These are phyloP conservation scores for Channallabes apus DNA, from an alignment of 2,797 vertebrate genomes.

Conservation along the genomic window DNA sequence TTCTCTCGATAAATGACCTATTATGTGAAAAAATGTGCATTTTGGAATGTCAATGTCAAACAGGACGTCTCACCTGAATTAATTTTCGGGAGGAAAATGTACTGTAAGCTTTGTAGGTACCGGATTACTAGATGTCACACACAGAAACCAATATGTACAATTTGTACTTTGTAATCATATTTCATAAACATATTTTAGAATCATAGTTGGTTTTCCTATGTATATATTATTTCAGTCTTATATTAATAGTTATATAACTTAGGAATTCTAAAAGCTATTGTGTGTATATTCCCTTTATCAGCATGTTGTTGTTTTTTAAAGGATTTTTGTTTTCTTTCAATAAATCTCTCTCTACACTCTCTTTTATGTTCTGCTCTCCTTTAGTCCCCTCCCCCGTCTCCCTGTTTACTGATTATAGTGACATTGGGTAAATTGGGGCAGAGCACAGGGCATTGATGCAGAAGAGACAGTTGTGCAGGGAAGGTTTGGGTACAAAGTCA, in stretches of 20 bases:
- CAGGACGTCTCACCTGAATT: not conserved
- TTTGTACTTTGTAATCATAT: not conserved
- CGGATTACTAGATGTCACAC: not conserved
- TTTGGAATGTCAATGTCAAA: not conserved
- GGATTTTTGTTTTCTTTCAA: slow-evolving; percentile 1
- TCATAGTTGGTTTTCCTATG: not conserved
- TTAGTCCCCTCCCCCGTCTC: slow-evolving; percentile 60
- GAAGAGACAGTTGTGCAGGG: slow-evolving; percentile 67
- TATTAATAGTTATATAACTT: not conserved
- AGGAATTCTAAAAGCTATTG: not conserved
- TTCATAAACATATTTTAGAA: not conserved
- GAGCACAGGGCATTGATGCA: slow-evolving; percentile 69
- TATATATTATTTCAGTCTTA: not conserved
- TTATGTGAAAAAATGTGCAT: not conserved
- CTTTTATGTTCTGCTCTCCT: slow-evolving; percentile 26
- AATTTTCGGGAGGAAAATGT: not conserved
- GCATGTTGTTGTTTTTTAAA: not conserved
- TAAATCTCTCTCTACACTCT: slow-evolving; percentile 10
- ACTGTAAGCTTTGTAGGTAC: too few species aligned
- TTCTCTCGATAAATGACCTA: not conserved
- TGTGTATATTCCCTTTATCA: not conserved
- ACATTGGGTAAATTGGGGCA: slow-evolving; percentile 79
- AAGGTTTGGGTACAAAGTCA: slow-evolving; percentile 16
- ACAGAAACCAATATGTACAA: not conserved
- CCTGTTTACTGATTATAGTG: slow-evolving; percentile 65